Base-by-base conservation (phyloP, 37 sponge, comb jelly and placozoan genomes). In the Ianthella basta region DNA sequence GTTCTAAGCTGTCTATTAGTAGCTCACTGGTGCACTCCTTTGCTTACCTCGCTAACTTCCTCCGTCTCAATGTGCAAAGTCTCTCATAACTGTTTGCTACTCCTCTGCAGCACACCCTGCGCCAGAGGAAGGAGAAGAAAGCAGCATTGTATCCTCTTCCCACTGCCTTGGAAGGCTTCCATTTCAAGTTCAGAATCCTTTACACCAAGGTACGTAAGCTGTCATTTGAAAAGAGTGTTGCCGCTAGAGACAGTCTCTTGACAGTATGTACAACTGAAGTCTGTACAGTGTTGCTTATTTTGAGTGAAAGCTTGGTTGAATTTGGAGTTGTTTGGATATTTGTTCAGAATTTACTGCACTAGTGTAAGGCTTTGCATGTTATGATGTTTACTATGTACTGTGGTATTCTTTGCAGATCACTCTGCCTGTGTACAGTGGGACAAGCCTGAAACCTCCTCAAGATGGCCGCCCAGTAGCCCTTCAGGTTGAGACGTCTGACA, bases 391-490 rank as follows among this genome's bases (percentile, higher is more conserved):
- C n/a, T n/a, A n/a, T n/a, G n/a, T n/a, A n/a, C n/a, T n/a, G n/a
- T n/a, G n/a, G 61, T 78, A 34, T 38, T 35, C 29, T 29, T 53
- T 81, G 0, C 83, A 93, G 93, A 73, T 93, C 23, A 93, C 93
- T 23, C 15, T 93, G 18, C 93, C 93, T 25, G 37, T 93, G 15
- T 84, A 83, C 30, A 27, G 40, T 6, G 70, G 77, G 1, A 74
- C 53, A 6, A 33, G 38, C 16, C 18, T 63, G 8, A 63, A 29
- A 4, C 33, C 18, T 19, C 68, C 55, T 19, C 56, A 60, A 55
- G 87, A 91, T 59, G 88, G 88, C 50, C 85, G 93, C 0, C 93
- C 93, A 8, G 84, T 67, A 37, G 93, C 93, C 13, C 83, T 93
- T 15, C 93, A 93, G 77, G 16, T 89, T 1, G 93, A 93, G 56